Base-by-base conservation (phyloP, 2,797 vertebrate species). In the Anguilla anguilla region DNA sequence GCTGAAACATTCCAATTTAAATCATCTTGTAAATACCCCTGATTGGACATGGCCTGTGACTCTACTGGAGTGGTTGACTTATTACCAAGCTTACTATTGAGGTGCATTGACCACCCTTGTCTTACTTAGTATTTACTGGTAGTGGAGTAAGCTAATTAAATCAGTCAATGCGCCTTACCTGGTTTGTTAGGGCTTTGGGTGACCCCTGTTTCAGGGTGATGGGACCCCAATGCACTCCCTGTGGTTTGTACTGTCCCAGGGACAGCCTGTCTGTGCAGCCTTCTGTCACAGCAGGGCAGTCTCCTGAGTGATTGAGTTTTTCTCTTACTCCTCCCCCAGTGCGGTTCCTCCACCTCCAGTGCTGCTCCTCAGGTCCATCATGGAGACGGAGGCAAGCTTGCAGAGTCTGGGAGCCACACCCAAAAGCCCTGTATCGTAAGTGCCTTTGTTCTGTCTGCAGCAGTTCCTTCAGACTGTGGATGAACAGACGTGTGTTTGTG, bases 321-420 rank as follows among this genome's bases (percentile, higher is more conserved):
- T 7, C 61, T 51, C 84, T 39, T 28, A 3, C 39, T 19, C 17
- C 39, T 22, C 57, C 19, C 87, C 85, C 92, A 95, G 94, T 93
- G 93, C 94, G 93, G 94, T 91, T 93, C 95, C 89, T 90, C 94
- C 92, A 92, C 95, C 97, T 91, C 97, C 97, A 89, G 96, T 98
- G 84, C 90, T 98, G 96, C 97, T 99, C 94, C 96, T 99, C 86
- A 97, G 98, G 95, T 96, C 97, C 87, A 98, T 99, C 92, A 99
- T 99, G 98, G 97, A 99, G 94, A 97, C 97, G 95, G 98, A 99
- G 96, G 97, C 97, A 94, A 98, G 91, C 88, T 93, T 94, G 92
- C 96, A 96, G 91, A 97, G 96, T 90, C 94, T 94, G 88, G 95
- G 97, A 94, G 95, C 96, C 53, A 95, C 95, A 91, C 97, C 97